These are phyloP conservation scores for Zingel zingel DNA, from an alignment of 2,113 vertebrate genomes.

Conservation along the genomic window DNA sequence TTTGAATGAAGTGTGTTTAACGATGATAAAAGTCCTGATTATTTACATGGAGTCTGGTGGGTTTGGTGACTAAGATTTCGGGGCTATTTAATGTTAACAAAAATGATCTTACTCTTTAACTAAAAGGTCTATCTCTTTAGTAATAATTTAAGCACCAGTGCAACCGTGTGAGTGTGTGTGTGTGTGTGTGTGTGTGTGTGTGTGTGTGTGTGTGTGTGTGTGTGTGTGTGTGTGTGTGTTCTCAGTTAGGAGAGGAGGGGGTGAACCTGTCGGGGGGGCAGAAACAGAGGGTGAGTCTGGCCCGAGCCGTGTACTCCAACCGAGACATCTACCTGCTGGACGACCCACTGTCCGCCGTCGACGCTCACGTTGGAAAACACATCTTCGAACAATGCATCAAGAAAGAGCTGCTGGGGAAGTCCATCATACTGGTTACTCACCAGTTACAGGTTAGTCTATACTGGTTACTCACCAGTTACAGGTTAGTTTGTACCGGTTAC, in stretches of 20 bases:
- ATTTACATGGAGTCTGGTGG: no score
- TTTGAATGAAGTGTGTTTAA: no score
- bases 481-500: conserved; percentile 77
- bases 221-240: neutral
- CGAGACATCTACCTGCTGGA: conserved; percentile 81
- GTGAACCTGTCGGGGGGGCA: conserved; percentile 83
- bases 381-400: conserved; percentile 83
- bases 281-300: conserved; percentile 82
- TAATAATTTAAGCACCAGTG: no score
- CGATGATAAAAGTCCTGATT: no score
- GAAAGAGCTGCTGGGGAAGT: conserved; percentile 76
- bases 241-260: conserved; percentile 77
- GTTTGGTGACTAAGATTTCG: no score
- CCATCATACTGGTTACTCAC: conserved; percentile 79
- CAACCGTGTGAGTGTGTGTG: neutral
- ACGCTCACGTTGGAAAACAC: conserved; percentile 77
- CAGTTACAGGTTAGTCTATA: conserved; percentile 79
- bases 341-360: conserved; percentile 81
- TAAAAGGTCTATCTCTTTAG: no score
- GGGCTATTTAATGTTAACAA: no score
- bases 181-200: neutral
- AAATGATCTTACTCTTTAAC: no score
- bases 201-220: neutral
- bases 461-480: conserved; percentile 83
- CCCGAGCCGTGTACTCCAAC: conserved; percentile 78